Evolutionary conservation across 2,888 invertebrate genomes (phyloP).

Genomic region (Lumbricus terrestris): DNA sequence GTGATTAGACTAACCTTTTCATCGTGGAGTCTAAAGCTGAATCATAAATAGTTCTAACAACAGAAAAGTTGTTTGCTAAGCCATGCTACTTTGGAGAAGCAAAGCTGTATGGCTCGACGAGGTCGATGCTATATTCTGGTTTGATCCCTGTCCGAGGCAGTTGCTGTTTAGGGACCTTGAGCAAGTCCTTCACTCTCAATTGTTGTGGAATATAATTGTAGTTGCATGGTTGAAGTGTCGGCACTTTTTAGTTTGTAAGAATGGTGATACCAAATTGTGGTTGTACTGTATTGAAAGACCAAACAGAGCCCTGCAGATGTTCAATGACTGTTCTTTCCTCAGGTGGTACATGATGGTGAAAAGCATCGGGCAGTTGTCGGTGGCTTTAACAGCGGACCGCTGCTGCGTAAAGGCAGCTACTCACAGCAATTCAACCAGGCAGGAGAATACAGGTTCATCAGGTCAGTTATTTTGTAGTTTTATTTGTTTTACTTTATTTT

Average conservation of each 20-base stretch:
- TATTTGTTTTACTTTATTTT: not conserved
- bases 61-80: not conserved
- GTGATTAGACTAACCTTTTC: not conserved
- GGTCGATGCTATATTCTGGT: not conserved
- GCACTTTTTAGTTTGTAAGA: no score
- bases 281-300: not conserved
- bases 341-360: slow-evolving; percentile 56
- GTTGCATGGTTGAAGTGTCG: no score
- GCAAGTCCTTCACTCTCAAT: no score
- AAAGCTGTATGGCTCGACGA: not conserved
- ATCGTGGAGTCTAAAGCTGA: not conserved
- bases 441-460: slow-evolving; percentile 58
- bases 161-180: no score
- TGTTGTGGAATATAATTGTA: no score
- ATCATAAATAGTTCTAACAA: not conserved
- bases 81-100: slow-evolving; percentile 16
- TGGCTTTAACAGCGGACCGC: slow-evolving; percentile 47
- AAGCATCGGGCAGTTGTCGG: slow-evolving; percentile 49
- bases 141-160: no score
- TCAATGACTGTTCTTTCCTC: slow-evolving; percentile 19
- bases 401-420: slow-evolving; percentile 45
- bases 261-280: no score
- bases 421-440: slow-evolving; percentile 56
- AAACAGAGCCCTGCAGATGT: not conserved
- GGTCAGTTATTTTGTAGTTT: slow-evolving; percentile 51